Evolutionary conservation across 2,888 invertebrate species (phyloP).

Genomic region (Sminthurinus aureus): DNA sequence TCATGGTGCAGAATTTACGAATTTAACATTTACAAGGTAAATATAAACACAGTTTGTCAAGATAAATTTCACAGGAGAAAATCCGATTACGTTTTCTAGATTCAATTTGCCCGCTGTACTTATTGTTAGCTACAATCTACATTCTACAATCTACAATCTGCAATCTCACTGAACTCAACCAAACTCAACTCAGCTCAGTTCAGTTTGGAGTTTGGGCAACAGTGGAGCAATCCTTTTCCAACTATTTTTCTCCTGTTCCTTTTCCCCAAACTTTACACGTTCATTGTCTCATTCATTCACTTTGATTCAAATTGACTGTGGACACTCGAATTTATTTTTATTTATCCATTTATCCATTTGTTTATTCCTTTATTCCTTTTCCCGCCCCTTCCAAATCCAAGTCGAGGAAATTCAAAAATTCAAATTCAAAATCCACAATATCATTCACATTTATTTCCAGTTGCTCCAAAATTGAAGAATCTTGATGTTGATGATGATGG

Average conservation of each 20-base stretch:
- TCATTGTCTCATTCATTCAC: background rate
- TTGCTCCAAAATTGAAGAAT: too few species aligned
- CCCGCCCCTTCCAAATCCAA: background rate
- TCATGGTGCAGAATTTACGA: background rate
- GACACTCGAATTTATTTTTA: background rate
- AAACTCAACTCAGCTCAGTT: too few species aligned
- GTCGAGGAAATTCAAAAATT: too few species aligned
- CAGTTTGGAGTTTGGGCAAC: too few species aligned
- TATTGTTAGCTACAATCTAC: background rate
- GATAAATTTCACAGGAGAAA: constrained; percentile 22
- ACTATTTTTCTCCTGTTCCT: background rate
- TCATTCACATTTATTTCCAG: too few species aligned
- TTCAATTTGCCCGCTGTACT: constrained; percentile 10
- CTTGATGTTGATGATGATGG: too few species aligned
- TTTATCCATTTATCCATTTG: too few species aligned
- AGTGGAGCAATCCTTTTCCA: too few species aligned
- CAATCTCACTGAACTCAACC: too few species aligned
- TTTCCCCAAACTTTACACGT: background rate
- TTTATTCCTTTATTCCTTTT: background rate
- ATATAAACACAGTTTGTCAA: constrained; percentile 18
- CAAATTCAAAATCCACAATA: too few species aligned
- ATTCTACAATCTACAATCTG: too few species aligned
- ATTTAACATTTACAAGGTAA: constrained; percentile 6
- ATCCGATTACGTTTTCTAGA: constrained; percentile 25
- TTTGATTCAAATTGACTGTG: background rate